Percentiles rank a stretch among this genome's conserved stretches.
These are phyloP conservation scores for Oligia strigilis DNA, from an alignment of 2,888 invertebrate genomes.

Conservation along the genomic window DNA sequence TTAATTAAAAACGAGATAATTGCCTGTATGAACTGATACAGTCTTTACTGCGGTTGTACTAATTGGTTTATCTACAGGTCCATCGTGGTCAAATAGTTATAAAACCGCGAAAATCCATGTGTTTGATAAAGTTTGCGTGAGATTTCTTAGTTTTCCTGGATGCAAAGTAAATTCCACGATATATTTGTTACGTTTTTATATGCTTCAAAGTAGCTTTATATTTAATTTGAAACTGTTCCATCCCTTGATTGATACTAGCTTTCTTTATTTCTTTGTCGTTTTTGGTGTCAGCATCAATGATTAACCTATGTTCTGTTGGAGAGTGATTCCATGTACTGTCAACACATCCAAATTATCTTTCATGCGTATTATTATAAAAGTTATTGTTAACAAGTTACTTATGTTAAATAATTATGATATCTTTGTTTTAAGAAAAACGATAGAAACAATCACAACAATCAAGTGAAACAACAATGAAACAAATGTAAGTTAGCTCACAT, in stretches of 20 bases:
- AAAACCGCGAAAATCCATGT: background rate
- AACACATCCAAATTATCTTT: background rate
- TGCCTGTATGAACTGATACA: conserved; percentile 12
- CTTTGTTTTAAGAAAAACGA: background rate
- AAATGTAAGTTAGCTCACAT: background rate
- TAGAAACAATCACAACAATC: background rate
- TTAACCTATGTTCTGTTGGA: background rate
- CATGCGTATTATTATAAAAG: background rate
- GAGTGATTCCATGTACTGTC: background rate
- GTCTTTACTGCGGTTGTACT: background rate
- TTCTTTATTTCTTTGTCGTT: background rate
- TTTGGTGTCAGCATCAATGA: background rate
- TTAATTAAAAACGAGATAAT: conserved; percentile 48
- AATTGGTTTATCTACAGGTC: conserved; percentile 36
- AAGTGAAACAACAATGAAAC: background rate
- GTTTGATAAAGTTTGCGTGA: background rate
- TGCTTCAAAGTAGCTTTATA: background rate
- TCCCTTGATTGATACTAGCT: background rate
- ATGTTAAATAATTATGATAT: no score
- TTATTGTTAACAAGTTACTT: background rate
- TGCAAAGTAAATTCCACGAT: background rate
- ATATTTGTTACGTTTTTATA: background rate
- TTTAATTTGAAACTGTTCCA: background rate
- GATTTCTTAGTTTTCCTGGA: background rate
- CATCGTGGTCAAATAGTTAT: conserved; percentile 19